These are phyloP conservation scores for Prosopocoilus inquinatus DNA, from an alignment of 2,888 invertebrate genomes.

Conservation along the genomic window DNA sequence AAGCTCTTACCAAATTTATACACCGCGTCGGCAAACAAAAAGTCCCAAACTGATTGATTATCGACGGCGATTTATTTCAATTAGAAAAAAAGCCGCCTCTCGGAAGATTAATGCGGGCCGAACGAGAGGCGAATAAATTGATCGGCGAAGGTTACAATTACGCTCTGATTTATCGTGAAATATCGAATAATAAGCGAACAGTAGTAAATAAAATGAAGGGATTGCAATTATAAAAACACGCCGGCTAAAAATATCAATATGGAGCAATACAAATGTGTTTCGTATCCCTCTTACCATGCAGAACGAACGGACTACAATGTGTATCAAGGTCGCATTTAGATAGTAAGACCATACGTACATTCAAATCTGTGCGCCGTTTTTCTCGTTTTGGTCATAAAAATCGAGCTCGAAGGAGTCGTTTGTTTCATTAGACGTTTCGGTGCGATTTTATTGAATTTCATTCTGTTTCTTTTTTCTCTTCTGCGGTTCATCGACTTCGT, in stretches of 20 bases:
- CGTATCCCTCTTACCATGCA: conserved; percentile 35
- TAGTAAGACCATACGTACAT: conserved; percentile 38
- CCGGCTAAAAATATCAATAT: conserved; percentile 35
- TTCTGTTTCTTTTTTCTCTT: too few species aligned
- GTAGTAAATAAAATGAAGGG: conserved; percentile 6
- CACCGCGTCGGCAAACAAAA: too few species aligned
- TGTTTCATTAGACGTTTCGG: too few species aligned
- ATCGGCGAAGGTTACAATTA: not conserved
- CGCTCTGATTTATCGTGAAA: conserved; percentile 1
- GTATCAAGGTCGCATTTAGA: conserved; percentile 33
- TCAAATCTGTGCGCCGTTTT: conserved; percentile 40
- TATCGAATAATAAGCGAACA: conserved; percentile 1
- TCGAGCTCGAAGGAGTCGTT: conserved; percentile 15
- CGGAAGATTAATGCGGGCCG: not conserved
- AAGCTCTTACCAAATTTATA: too few species aligned
- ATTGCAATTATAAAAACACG: conserved; percentile 1
- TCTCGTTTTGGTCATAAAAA: conserved; percentile 24
- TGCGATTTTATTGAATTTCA: too few species aligned
- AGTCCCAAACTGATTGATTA: too few species aligned
- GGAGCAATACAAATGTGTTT: conserved; percentile 35
- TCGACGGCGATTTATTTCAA: too few species aligned
- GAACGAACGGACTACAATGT: conserved; percentile 29
- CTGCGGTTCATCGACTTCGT: too few species aligned
- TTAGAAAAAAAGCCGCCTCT: too few species aligned
- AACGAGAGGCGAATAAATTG: not conserved